These are phyloP conservation scores for Chymomyza costata DNA, from an alignment of 1,140 invertebrate genomes.

Conservation along the genomic window DNA sequence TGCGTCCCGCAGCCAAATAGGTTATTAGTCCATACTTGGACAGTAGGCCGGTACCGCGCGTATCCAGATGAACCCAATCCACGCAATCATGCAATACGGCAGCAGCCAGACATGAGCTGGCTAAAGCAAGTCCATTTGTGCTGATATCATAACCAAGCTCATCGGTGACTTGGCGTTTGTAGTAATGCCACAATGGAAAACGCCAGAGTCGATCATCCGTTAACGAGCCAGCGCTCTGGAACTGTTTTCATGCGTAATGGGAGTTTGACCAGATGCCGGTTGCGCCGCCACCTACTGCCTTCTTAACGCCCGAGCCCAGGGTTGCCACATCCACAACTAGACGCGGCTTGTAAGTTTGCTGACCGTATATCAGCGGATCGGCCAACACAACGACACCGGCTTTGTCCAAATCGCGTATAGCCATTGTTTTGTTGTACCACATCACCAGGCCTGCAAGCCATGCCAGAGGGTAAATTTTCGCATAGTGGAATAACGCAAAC, in stretches of 20 bases:
- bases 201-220: constrained; percentile 94
- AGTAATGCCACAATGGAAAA: constrained; percentile 90
- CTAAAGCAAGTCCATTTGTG: constrained; percentile 78
- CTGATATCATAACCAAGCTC: constrained; percentile 78
- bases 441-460: constrained; percentile 91
- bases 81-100: constrained; percentile 81
- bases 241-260: constrained; percentile 79
- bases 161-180: constrained; percentile 81
- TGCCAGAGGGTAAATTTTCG: constrained; percentile 91
- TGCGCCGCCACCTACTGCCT: constrained; percentile 83
- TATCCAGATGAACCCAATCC: constrained; percentile 83
- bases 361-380: constrained; percentile 89
- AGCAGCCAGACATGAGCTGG: constrained; percentile 80
- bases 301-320: constrained; percentile 74
- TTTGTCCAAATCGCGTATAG: constrained; percentile 86
- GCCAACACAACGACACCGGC: constrained; percentile 92
- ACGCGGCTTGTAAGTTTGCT: constrained; percentile 78
- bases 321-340: constrained; percentile 88
- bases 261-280: constrained; percentile 88
- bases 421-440: constrained; percentile 88
- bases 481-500: constrained; percentile 78
- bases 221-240: constrained; percentile 81
- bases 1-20: constrained; percentile 77
- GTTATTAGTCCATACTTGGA: constrained; percentile 77
- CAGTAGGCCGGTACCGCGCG: constrained; percentile 79